A percentile compares a stretch with the other conserved stretches of the same genome.
Evolutionary conservation across 2,888 invertebrate species (phyloP).

Genomic region (Zygogramma bicolorata): DNA sequence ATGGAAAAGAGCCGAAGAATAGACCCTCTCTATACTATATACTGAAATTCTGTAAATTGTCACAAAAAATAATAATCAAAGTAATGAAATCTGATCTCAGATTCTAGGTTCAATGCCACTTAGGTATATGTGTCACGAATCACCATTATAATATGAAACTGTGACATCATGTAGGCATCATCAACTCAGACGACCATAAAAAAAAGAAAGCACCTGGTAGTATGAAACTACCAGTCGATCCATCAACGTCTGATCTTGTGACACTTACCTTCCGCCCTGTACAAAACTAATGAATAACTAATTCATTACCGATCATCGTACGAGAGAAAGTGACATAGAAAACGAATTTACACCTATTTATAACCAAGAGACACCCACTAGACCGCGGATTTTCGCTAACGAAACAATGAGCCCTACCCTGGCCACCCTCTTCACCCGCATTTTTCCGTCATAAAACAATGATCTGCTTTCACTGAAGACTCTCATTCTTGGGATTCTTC

Average conservation of each 20-base stretch:
- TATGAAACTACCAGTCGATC: background rate
- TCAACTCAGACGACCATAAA: background rate
- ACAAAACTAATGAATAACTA: conserved; percentile 13
- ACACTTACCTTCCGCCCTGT: background rate
- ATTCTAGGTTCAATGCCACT: too few species aligned
- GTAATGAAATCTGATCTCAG: too few species aligned
- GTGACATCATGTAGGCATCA: background rate
- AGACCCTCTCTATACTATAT: too few species aligned
- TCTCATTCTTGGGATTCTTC: conserved; percentile 44
- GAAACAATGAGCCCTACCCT: conserved; percentile 8
- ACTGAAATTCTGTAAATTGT: too few species aligned
- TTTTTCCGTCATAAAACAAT: conserved; percentile 1
- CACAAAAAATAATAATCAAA: too few species aligned
- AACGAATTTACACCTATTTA: background rate
- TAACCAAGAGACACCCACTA: background rate
- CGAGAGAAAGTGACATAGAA: conserved; percentile 18
- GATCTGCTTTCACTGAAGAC: conserved; percentile 7
- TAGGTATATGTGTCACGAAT: too few species aligned
- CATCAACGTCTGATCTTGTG: background rate
- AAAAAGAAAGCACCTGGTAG: background rate
- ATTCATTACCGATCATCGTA: conserved; percentile 6
- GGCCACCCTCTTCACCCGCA: background rate
- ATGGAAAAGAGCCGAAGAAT: too few species aligned
- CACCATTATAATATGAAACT: background rate
- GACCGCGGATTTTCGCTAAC: background rate